These are phyloP conservation scores for Drosophila fulvimacula DNA, from an alignment of 2,888 invertebrate species.

Conservation along the genomic window DNA sequence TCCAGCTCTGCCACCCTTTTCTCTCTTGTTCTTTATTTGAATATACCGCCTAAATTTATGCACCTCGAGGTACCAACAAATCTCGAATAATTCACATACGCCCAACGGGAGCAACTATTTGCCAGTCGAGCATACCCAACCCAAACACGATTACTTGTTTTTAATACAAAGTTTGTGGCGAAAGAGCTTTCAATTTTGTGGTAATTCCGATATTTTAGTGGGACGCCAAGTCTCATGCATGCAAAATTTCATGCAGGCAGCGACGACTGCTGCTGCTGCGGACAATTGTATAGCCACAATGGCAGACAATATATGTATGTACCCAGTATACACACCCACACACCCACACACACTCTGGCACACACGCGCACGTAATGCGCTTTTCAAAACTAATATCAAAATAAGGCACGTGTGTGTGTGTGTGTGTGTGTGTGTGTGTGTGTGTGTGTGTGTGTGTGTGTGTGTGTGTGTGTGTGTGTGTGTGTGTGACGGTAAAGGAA, in stretches of 20 bases:
- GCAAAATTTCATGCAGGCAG: slow-evolving; percentile 21
- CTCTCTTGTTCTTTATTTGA: too few relatives aligned
- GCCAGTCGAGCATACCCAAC: background rate
- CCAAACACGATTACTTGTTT: background rate
- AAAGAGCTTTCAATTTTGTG: slow-evolving; percentile 14
- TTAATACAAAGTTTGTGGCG: slow-evolving; percentile 15
- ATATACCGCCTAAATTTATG: too few relatives aligned
- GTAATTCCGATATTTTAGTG: slow-evolving; percentile 16
- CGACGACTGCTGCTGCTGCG: slow-evolving; percentile 8
- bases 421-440: background rate
- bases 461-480: slow-evolving; percentile 1
- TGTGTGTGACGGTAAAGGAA: slow-evolving; percentile 2
- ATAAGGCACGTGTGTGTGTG: slow-evolving; percentile 26
- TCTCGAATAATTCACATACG: too few relatives aligned
- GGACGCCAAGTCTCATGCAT: slow-evolving; percentile 16
- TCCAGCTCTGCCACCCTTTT: too few relatives aligned
- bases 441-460: slow-evolving; percentile 7
- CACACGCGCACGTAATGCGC: slow-evolving; percentile 51
- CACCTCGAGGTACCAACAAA: too few relatives aligned
- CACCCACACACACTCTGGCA: background rate
- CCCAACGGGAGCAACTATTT: background rate
- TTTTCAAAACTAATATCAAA: slow-evolving; percentile 67
- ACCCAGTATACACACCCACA: background rate
- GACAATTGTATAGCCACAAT: slow-evolving; percentile 43
- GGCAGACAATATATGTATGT: slow-evolving; percentile 43